phyloP scores from a whole-genome alignment of 2,113 vertebrate genomes.

The Tupaia chinensis region DNA sequence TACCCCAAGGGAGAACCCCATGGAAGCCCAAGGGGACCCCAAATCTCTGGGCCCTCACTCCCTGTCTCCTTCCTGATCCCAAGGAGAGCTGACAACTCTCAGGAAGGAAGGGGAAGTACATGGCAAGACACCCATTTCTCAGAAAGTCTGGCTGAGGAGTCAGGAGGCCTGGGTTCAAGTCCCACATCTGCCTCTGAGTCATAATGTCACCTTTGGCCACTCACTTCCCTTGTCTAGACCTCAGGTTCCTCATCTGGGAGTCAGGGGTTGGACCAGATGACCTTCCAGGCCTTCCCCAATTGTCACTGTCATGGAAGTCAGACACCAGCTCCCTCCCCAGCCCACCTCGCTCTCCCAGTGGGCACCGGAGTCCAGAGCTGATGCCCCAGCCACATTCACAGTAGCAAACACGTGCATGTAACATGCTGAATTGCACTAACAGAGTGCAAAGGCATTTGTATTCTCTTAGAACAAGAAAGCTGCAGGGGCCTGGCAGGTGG shows the following conservation, averaged over 20 bases:
- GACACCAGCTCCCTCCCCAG: background rate
- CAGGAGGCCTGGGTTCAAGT: constrained; percentile 57
- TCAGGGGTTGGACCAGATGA: background rate
- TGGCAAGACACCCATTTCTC: constrained; percentile 64
- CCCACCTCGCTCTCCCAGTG: background rate
- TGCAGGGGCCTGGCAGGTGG: no score
- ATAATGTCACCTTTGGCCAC: constrained; percentile 63
- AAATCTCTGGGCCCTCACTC: background rate
- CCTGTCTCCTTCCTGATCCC: background rate
- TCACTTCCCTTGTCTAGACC: constrained; percentile 69
- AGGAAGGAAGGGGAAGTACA: constrained; percentile 24
- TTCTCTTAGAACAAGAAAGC: background rate
- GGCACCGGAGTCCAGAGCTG: background rate
- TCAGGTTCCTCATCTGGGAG: constrained; percentile 72
- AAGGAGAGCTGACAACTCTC: background rate
- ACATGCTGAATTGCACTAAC: rapidly evolving
- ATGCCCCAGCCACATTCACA: background rate
- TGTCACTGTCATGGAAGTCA: background rate
- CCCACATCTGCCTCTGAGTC: constrained; percentile 43
- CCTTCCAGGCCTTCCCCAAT: background rate
- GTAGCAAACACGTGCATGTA: rapidly evolving
- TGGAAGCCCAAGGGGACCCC: background rate
- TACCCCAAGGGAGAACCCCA: background rate
- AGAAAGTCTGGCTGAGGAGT: constrained; percentile 72
- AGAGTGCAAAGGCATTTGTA: background rate